A percentile compares a stretch with the other conserved stretches of the same genome.
Conservation (phyloP, 37 sponge, comb jelly and placozoan genomes). For the Dysidea cf. avara region DNA sequence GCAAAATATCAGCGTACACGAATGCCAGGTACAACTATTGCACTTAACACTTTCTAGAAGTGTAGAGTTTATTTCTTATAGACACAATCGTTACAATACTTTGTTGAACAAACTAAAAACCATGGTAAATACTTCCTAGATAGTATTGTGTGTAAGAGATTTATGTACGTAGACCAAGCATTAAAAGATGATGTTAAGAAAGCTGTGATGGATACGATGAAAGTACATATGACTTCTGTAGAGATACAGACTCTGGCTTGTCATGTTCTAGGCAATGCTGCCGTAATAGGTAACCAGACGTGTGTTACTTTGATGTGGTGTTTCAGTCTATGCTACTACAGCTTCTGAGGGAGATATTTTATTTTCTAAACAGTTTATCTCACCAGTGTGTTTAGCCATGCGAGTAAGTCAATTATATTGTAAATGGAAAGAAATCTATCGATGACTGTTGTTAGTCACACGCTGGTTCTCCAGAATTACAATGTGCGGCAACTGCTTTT, state of each 20-base stretch:
- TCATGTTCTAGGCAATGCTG: slow-evolving; percentile 22
- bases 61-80: too few relatives aligned
- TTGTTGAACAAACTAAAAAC: too few relatives aligned
- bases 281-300: slow-evolving; percentile 26
- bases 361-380: slow-evolving; percentile 41
- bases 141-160: too few relatives aligned
- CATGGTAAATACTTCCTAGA: too few relatives aligned
- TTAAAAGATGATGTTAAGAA: slow-evolving; percentile 33
- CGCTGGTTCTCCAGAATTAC: slow-evolving; percentile 31
- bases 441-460: too few relatives aligned
- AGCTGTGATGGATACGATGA: slow-evolving; percentile 36
- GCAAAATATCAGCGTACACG: too few relatives aligned
- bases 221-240: slow-evolving; percentile 6
- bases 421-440: too few relatives aligned
- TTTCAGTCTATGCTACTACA: not conserved
- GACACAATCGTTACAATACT: too few relatives aligned
- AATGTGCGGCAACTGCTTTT: slow-evolving; percentile 26
- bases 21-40: too few relatives aligned
- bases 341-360: slow-evolving; percentile 48
- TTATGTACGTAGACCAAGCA: slow-evolving; percentile 15
- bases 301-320: not conserved
- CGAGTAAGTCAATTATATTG: slow-evolving; percentile 27
- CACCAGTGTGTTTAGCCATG: slow-evolving; percentile 48
- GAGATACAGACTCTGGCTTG: slow-evolving; percentile 34
- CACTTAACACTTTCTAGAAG: too few relatives aligned